Evolutionary conservation across 2,113 vertebrate genomes (phyloP), one percentile per base, ranked within the genome.

Genomic region (Tinamus guttatus): DNA sequence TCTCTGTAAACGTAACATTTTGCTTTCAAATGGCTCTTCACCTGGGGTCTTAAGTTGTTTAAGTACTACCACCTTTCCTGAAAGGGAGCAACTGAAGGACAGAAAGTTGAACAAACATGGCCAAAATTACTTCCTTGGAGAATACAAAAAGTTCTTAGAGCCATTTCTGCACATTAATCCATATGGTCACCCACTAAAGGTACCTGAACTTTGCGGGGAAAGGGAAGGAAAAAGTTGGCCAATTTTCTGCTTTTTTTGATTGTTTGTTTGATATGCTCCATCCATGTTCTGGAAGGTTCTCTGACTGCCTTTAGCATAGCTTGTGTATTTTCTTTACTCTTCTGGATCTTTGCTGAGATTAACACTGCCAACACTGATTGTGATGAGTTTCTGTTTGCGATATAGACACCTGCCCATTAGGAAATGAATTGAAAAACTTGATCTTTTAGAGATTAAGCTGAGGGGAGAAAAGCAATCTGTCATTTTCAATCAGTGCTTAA

Each of bases 371-470:
- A 52, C 5, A 15, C n/a, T 75, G 27, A 78, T 51, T 86, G 32
- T 63, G 62, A 36, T 58, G 28, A 20, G 32, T 1, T 47, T 84
- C 30, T 45, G 38, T 76, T 81, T 76, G 38, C 67, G 84, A 27
- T 81, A 80, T 89, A 81, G 74, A 84, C 75, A 84, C 32, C 30
- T 94, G 65, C 52, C 74, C 6, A 3, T 52, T 64, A 65, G 84
- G 77, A 95, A 92, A 94, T 79, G 17, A 65, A 13, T 62, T 87
- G 75, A 94, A 76, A 18, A 43, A 63, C 13, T 75, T 69, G 36
- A 20, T 43, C 20, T 94, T 84, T 24, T 2, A 58, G 32, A 52
- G 47, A 84, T 64, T 84, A 81, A 75, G 30, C n/a, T 65, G 58
- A 84, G 52, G 65, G 34, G 65, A 89, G 62, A 43, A 79, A 85